Base-by-base conservation (phyloP, 2,113 vertebrate genomes). In the human region DNA sequence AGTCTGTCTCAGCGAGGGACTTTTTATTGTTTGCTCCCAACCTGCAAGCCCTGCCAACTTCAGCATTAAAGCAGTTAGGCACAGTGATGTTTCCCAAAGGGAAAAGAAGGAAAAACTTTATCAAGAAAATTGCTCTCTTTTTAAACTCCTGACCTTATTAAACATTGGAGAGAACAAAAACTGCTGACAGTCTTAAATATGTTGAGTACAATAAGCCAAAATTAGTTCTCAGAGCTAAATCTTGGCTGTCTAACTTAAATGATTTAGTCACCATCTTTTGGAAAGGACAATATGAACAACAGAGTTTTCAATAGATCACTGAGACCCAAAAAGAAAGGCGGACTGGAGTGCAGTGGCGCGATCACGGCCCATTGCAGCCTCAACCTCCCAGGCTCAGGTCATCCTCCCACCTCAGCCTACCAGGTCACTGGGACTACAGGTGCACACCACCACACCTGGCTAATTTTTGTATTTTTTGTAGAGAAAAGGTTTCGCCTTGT, bases 131-230 rank as follows among this genome's bases (percentile, higher is more conserved):
- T 12, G 94, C 48, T 73, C 59, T 68, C 48, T 93, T 91, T 96
- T 92, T 68, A 88, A 97, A 92, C 76, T 90, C 59, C 83, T 88
- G 90, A 90, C 12, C n/a, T 95, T 89, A 80, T 76, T 81, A 95
- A 93, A 78, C 59, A 78, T 87, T 93, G 50, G 48, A 66, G 32
- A 92, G 68, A 82, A 93, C 52, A 95, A 96, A 91, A 97, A 59
- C 57, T 90, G 52, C 89, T 48, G 76, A 93, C 83, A 85, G n/a
- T 82, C 93, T 96, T 96, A 93, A 92, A 84, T 73, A 66, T 48
- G 13, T 86, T 59, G 30, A 95, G 16, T 64, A 72, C 16, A 66
- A 61, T 66, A 84, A 81, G 73, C 68, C 86, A 91, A 75, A 94
- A 92, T 87, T 93, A 78, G 89, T 90, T 97, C 73, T 94, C 73